A percentile compares a stretch with the other conserved stretches of the same genome.
These are phyloP conservation scores for Pseudomyrmex pallidus DNA, from an alignment of 1,140 invertebrate genomes.

Conservation along the genomic window DNA sequence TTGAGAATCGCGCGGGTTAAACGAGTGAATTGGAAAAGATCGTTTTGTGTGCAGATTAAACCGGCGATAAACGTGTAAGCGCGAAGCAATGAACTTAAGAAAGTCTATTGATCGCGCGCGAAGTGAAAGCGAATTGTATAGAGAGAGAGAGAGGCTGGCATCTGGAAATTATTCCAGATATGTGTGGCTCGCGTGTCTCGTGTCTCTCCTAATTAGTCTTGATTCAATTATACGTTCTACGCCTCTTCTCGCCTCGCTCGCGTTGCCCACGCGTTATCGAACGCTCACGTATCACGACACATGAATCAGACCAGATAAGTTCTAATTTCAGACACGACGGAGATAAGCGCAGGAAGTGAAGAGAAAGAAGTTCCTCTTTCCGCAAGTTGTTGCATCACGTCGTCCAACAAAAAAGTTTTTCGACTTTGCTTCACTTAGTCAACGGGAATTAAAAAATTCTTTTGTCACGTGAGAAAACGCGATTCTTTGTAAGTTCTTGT, in stretches of 20 bases:
- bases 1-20: too few relatives aligned
- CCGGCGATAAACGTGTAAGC: too few relatives aligned
- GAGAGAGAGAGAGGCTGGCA: too few relatives aligned
- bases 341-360: background rate
- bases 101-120: conserved; percentile 3
- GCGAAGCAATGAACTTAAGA: background rate
- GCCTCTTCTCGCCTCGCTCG: conserved; percentile 40
- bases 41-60: too few relatives aligned
- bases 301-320: conserved; percentile 1
- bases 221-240: conserved; percentile 75
- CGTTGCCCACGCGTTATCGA: conserved; percentile 1
- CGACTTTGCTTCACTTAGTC: too few relatives aligned
- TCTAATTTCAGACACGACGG: background rate
- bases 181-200: conserved; percentile 77
- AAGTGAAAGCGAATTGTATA: conserved; percentile 9
- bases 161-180: conserved; percentile 67
- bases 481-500: too few relatives aligned
- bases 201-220: conserved; percentile 77
- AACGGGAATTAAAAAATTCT: too few relatives aligned
- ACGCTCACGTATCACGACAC: conserved; percentile 22
- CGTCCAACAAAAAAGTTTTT: too few relatives aligned
- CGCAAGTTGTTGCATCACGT: too few relatives aligned
- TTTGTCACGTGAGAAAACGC: too few relatives aligned
- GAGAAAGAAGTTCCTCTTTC: background rate
- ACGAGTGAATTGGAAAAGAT: too few relatives aligned